These are phyloP conservation scores for Porites lobata DNA, from an alignment of 92 coral and sea anemone species.

Conservation along the genomic window DNA sequence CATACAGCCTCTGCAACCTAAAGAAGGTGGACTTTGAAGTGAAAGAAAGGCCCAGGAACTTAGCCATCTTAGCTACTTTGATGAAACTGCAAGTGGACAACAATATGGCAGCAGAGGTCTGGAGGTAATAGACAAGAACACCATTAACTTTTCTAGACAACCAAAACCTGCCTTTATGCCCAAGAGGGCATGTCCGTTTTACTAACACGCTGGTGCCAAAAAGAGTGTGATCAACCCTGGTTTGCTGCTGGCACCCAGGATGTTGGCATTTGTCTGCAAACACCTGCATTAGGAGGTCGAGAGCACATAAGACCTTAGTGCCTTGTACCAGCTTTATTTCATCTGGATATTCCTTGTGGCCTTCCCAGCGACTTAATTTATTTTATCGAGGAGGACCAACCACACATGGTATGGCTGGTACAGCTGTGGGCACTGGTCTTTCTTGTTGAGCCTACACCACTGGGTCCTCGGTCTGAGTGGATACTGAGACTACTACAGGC, in stretches of 20 bases:
- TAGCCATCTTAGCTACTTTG: slow-evolving; percentile 37
- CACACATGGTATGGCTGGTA: slow-evolving; percentile 4
- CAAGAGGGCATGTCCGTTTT: slow-evolving; percentile 42
- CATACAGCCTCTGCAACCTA: slow-evolving; percentile 54
- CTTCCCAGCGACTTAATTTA: slow-evolving; percentile 30
- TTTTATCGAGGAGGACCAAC: slow-evolving; percentile 1
- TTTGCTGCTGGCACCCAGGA: slow-evolving; percentile 28
- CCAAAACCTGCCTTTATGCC: slow-evolving; percentile 62
- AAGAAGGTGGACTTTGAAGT: slow-evolving; percentile 50
- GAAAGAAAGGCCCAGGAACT: slow-evolving; percentile 62
- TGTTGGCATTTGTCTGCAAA: slow-evolving; percentile 22
- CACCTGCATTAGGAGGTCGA: slow-evolving; percentile 17
- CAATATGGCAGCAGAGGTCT: slow-evolving; percentile 55
- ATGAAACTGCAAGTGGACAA: slow-evolving; percentile 50
- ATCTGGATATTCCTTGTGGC: not conserved
- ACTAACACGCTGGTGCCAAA: slow-evolving; percentile 23
- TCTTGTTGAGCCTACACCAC: slow-evolving; percentile 1
- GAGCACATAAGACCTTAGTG: not conserved
- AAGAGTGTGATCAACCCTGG: slow-evolving; percentile 7
- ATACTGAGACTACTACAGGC: slow-evolving; percentile 17
- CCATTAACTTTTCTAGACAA: slow-evolving; percentile 57
- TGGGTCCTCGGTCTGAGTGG: slow-evolving; percentile 30
- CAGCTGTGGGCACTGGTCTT: slow-evolving; percentile 3
- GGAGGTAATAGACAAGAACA: slow-evolving; percentile 55
- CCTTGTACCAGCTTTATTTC: slow-evolving; percentile 9